phyloP scores from a whole-genome alignment of 2,888 invertebrate genomes.

The Cyclophora punctaria region DNA sequence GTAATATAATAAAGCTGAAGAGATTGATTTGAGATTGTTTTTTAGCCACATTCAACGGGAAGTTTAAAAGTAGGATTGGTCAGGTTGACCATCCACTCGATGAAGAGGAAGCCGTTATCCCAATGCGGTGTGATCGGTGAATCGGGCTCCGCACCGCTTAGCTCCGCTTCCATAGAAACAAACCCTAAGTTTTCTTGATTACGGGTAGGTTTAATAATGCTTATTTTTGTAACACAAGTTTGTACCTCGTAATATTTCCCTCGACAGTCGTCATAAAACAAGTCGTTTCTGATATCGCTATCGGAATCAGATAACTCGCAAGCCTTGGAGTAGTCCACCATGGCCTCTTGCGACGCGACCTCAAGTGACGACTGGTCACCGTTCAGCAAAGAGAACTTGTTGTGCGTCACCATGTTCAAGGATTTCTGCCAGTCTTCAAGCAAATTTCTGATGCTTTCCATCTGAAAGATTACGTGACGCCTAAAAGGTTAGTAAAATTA shows the following conservation, averaged over 20 bases:
- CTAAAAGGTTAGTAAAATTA: too few relatives aligned
- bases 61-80: too few relatives aligned
- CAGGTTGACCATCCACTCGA: too few relatives aligned
- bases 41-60: too few relatives aligned
- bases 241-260: neutral
- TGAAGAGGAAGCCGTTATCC: too few relatives aligned
- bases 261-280: slow-evolving; percentile 37
- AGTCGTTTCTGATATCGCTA: slow-evolving; percentile 37
- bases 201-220: slow-evolving; percentile 31
- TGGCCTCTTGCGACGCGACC: slow-evolving; percentile 50
- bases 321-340: slow-evolving; percentile 54
- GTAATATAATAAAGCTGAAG: too few relatives aligned
- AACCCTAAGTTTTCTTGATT: slow-evolving; percentile 6
- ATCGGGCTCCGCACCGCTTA: too few relatives aligned
- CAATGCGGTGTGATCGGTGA: too few relatives aligned
- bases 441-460: slow-evolving; percentile 51
- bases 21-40: too few relatives aligned
- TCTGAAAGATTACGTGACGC: slow-evolving; percentile 24
- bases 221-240: slow-evolving; percentile 37
- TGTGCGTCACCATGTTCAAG: slow-evolving; percentile 51
- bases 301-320: slow-evolving; percentile 46
- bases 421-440: slow-evolving; percentile 61
- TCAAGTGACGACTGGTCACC: slow-evolving; percentile 38
- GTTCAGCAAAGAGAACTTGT: slow-evolving; percentile 39
- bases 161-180: too few relatives aligned